Percentiles rank a stretch among this genome's conserved stretches.
Conservation (phyloP, 2,888 invertebrate genomes). For the Tribolium freemani region DNA sequence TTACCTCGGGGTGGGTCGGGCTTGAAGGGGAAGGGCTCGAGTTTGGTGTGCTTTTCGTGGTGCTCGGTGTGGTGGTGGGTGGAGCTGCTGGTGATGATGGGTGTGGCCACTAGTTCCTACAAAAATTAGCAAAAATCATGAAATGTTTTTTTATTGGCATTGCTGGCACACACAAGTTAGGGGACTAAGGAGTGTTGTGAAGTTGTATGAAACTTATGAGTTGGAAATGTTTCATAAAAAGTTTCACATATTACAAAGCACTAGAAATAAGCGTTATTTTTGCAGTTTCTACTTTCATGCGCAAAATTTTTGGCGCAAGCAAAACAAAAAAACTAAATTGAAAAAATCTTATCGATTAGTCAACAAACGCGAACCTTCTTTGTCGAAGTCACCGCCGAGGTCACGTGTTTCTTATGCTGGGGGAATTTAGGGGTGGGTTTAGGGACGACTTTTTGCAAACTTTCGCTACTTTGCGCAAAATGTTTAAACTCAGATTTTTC, state of each 20-base stretch:
- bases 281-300: not conserved
- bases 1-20: conserved; percentile 64
- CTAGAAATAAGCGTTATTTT: not conserved
- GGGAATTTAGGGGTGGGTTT: conserved; percentile 58
- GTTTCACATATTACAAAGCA: no score
- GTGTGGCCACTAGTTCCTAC: conserved; percentile 72
- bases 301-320: not conserved
- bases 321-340: not conserved
- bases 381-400: conserved; percentile 58
- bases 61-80: conserved; percentile 62
- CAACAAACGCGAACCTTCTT: conserved; percentile 62
- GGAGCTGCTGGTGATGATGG: conserved; percentile 69
- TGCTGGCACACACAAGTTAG: not conserved
- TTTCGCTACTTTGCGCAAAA: conserved; percentile 59
- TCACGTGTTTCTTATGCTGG: conserved; percentile 62
- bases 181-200: no score
- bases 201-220: no score
- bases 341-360: conserved; percentile 6
- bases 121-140: conserved; percentile 53
- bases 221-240: no score
- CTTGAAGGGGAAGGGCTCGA: conserved; percentile 69
- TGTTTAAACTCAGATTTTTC: conserved; percentile 61
- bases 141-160: no score
- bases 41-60: conserved; percentile 62
- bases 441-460: conserved; percentile 54